Conservation (phyloP, 2,113 vertebrate genomes). For the Oncorhynchus gorbuscha region DNA sequence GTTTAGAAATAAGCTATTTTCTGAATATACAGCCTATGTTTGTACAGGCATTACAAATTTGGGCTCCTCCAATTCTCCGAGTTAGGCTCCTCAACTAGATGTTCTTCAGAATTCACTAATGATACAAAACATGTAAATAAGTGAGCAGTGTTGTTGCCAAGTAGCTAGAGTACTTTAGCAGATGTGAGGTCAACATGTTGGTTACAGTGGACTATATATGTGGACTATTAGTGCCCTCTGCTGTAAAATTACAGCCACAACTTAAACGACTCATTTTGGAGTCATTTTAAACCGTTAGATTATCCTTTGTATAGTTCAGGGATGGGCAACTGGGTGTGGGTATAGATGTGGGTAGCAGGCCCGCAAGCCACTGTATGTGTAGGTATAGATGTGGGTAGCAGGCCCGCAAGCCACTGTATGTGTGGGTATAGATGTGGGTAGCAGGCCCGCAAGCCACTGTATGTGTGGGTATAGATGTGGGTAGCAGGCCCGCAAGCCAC, state of each 20-base stretch:
- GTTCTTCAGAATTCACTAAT: neutral
- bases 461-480: no score
- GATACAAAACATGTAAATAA: neutral
- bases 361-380: no score
- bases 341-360: no score
- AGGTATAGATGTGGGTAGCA: no score
- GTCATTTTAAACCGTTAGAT: neutral
- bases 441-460: no score
- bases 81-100: neutral
- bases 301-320: neutral
- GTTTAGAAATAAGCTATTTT: no score
- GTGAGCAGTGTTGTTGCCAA: no score
- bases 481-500: no score
- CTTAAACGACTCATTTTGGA: neutral
- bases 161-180: neutral
- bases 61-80: no score
- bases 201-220: neutral
- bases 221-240: constrained; percentile 56
- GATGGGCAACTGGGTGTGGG: no score
- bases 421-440: no score
- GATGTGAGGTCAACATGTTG: neutral
- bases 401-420: no score
- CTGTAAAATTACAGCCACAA: constrained; percentile 31
- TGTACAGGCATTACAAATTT: neutral
- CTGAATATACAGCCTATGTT: neutral